Base-by-base conservation (phyloP, 1,140 invertebrate species). In the Rhyacophila brunnea region DNA sequence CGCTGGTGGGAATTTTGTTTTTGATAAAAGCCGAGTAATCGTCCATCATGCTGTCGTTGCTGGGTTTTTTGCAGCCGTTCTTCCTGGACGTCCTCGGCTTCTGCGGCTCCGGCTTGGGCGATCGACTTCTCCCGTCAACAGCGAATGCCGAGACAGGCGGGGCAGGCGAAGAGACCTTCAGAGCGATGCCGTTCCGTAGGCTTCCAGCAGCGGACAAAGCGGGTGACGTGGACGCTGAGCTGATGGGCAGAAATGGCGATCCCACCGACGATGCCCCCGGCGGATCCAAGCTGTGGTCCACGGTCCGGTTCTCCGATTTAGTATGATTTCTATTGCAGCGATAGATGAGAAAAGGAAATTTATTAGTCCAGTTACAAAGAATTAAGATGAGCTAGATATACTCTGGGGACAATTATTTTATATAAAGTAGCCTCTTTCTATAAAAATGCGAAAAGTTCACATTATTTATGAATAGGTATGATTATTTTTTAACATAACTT, bases 11-110 rank as follows among this genome's bases (percentile, higher is more conserved):
- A 14, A 65, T 58, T 38, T 62, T 65, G 45, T 54, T 62, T 11
- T 58, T 61, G 44, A 65, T 65, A 28, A 65, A 65, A 18, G 56
- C 58, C 15, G 64, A 65, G 43, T 65, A 65, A 19, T 65, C 53
- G 7, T 65, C 59, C 35, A 63, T 51, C 23, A 28, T 28, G 23
- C 4, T 28, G n/a, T 63, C 52, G 7, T 46, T 38, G 4, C 32
- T 11, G 3, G 55, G 40, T 34, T 65, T 65, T 36, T 65, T 65
- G 43, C 59, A 56, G 36, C 64, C 64, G 35, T 65, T 65, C 36
- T 62, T 65, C n/a, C 64, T 55, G 13, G 55, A 58, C 1, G 49
- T 46, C 20, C 36, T 13, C n/a, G 59, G 44, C 49, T 65, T 65
- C 20, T 60, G 50, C 9, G 51, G 47, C 17, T 50, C 49, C 10